phyloP scores from a whole-genome alignment of 2,797 vertebrate species.

The Phrynocephalus vlangalii region DNA sequence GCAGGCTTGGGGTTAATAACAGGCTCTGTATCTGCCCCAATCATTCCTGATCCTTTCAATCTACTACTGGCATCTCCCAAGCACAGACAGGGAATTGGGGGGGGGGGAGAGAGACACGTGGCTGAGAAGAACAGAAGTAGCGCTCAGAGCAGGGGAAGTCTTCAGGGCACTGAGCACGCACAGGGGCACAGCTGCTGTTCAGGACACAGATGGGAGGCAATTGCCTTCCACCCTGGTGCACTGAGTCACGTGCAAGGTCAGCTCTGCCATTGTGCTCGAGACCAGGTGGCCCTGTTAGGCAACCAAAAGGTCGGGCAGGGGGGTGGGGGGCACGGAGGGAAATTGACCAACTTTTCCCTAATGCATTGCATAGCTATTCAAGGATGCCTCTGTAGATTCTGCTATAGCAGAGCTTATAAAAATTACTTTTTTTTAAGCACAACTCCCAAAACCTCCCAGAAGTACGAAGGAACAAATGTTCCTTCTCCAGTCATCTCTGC shows the following conservation, averaged over 20 bases:
- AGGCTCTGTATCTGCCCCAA: not conserved
- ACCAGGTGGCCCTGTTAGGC: conserved; percentile 26
- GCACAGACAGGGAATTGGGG: not conserved
- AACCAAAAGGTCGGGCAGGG: not conserved
- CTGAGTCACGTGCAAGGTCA: conserved; percentile 22
- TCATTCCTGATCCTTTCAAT: not conserved
- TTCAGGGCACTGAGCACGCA: conserved; percentile 42
- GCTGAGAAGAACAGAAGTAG: conserved; percentile 24
- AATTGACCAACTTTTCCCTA: not conserved
- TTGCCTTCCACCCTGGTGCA: conserved; percentile 36
- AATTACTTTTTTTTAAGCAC: no score
- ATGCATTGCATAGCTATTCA: not conserved
- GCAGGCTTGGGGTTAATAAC: not conserved
- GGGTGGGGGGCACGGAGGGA: no score
- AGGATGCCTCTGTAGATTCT: not conserved
- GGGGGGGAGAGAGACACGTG: conserved; percentile 10
- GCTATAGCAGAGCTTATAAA: not conserved
- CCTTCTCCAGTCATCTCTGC: not conserved
- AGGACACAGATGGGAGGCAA: conserved; percentile 45
- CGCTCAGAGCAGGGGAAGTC: conserved; percentile 33
- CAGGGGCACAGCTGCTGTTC: conserved; percentile 39
- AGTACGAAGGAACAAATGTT: not conserved
- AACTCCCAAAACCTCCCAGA: no score
- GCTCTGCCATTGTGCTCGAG: conserved; percentile 25
- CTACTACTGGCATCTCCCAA: conserved; percentile 11